Evolutionary conservation across 2,888 invertebrate species (phyloP).

Genomic region (Carcina quercana): DNA sequence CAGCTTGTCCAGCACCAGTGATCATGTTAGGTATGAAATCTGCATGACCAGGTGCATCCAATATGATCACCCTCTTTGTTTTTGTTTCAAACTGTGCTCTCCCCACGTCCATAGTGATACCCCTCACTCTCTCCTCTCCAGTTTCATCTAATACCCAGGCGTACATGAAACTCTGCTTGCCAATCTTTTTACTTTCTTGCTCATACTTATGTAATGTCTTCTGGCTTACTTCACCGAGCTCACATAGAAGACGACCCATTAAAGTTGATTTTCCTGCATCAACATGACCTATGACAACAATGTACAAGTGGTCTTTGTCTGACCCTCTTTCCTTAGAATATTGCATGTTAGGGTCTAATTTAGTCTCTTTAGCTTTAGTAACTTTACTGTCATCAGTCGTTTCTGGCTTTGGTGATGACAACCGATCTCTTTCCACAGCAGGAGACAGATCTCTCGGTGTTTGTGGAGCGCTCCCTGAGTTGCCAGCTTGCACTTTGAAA

Average conservation of each 20-base stretch:
- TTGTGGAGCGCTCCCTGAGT: conserved; percentile 41
- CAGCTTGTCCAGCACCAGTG: conserved; percentile 97
- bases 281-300: conserved; percentile 97
- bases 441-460: conserved; percentile 83
- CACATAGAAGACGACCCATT: conserved; percentile 95
- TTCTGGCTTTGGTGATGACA: conserved; percentile 54
- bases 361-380: conserved; percentile 69
- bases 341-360: conserved; percentile 73
- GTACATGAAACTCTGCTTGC: conserved; percentile 98
- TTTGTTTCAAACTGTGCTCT: conserved; percentile 93
- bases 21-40: conserved; percentile 99
- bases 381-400: conserved; percentile 54
- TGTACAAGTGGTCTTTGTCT: conserved; percentile 90
- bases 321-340: conserved; percentile 84
- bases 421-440: conserved; percentile 76
- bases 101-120: conserved; percentile 99
- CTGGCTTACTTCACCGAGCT: conserved; percentile 90
- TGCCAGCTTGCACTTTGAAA: conserved; percentile 61
- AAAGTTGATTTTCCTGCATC: conserved; percentile 98
- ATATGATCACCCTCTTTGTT: conserved; percentile 84
- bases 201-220: conserved; percentile 96
- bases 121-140: conserved; percentile 95
- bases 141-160: conserved; percentile 99
- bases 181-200: conserved; percentile 96
- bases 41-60: conserved; percentile 99